Conservation (phyloP, 2,797 vertebrate species). For the Epinephelus malabaricus region DNA sequence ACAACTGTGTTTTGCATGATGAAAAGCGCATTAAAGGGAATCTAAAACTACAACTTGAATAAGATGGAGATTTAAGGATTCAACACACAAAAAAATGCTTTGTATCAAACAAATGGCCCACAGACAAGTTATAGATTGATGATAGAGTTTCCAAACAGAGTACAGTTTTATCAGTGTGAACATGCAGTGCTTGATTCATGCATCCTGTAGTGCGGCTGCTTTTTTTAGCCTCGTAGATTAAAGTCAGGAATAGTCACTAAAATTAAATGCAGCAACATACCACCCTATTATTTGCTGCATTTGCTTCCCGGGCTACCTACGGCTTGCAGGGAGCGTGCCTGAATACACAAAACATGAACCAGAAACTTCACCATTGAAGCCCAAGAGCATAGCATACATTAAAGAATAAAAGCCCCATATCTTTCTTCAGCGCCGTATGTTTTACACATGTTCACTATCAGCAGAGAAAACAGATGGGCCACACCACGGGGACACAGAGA, state of each 20-base stretch:
- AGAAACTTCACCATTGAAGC: constrained; percentile 80
- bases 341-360: constrained; percentile 75
- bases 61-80: constrained; percentile 33
- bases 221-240: constrained; percentile 47
- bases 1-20: constrained; percentile 23
- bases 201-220: constrained; percentile 28
- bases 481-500: constrained; percentile 73
- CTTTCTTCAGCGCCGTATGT: constrained; percentile 62
- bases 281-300: constrained; percentile 55
- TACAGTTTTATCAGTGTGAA: constrained; percentile 56
- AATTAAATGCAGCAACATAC: constrained; percentile 55
- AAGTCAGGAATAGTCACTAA: constrained; percentile 39
- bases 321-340: constrained; percentile 25
- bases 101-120: constrained; percentile 43
- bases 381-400: constrained; percentile 79
- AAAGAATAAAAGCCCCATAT: constrained; percentile 70
- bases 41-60: constrained; percentile 28
- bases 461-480: constrained; percentile 81
- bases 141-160: constrained; percentile 40
- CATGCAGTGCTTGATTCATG: constrained; percentile 37
- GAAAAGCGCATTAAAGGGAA: constrained; percentile 34
- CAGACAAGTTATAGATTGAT: constrained; percentile 47
- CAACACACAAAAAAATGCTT: constrained; percentile 13
- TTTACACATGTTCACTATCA: constrained; percentile 77
- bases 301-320: constrained; percentile 45